phyloP scores from a whole-genome alignment of 2,113 vertebrate species.

The Caranx melampygus region DNA sequence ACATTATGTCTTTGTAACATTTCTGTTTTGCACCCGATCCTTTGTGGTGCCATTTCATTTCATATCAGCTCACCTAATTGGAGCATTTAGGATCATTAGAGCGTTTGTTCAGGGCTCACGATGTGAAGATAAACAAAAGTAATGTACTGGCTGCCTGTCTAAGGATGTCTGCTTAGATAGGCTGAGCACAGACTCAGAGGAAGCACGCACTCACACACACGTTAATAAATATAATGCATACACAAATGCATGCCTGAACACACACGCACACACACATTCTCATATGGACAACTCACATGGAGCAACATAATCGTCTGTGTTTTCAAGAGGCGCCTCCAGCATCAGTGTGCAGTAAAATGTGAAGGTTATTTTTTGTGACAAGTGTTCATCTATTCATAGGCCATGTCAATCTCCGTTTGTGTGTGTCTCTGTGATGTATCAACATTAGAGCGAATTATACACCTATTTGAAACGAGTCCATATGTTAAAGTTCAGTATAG shows the following conservation, averaged over 20 bases:
- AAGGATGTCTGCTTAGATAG: constrained; percentile 15
- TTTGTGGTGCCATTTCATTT: constrained; percentile 17
- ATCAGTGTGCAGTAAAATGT: constrained; percentile 8
- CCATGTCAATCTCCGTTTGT: background rate
- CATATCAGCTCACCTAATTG: constrained; percentile 19
- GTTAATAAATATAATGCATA: background rate
- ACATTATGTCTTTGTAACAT: background rate
- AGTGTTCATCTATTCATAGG: constrained; percentile 12
- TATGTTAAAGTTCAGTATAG: background rate
- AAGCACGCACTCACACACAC: constrained; percentile 2
- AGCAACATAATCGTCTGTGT: background rate
- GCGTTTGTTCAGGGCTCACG: constrained; percentile 34
- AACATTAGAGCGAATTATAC: background rate
- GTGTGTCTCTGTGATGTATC: background rate
- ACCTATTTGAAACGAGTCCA: background rate
- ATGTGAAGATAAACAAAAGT: constrained; percentile 40
- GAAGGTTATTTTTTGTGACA: constrained; percentile 26
- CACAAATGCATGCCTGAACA: background rate
- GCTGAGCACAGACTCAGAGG: background rate
- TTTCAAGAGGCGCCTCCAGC: constrained; percentile 14
- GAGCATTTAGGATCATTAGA: constrained; percentile 37
- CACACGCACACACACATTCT: background rate
- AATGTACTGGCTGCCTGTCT: constrained; percentile 25
- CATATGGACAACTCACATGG: background rate
- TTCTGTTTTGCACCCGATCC: constrained; percentile 2